Evolutionary conservation across 2,888 invertebrate genomes (phyloP).

Genomic region (Matsumyia berberina): DNA sequence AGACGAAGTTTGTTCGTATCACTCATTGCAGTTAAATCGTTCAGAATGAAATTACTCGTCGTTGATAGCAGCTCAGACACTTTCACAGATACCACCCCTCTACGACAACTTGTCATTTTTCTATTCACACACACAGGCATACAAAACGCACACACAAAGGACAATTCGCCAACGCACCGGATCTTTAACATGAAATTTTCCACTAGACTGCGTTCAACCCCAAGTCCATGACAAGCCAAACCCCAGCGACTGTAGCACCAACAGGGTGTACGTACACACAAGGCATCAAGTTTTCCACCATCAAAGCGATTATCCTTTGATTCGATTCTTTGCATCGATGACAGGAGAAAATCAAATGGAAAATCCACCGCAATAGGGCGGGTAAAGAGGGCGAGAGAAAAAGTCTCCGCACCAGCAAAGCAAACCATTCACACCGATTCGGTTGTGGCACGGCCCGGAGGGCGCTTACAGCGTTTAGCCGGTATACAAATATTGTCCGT

Average conservation of each 20-base stretch:
- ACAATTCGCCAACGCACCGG: conserved; percentile 53
- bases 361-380: conserved; percentile 45
- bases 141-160: too few species aligned
- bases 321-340: conserved; percentile 52
- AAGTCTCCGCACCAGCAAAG: neutral
- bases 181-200: conserved; percentile 65
- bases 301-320: conserved; percentile 70
- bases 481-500: conserved; percentile 53
- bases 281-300: conserved; percentile 25
- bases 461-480: conserved; percentile 3
- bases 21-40: conserved; percentile 64
- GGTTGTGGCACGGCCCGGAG: neutral
- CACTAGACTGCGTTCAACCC: conserved; percentile 52
- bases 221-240: conserved; percentile 3
- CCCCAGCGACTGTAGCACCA: neutral
- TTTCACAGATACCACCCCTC: conserved; percentile 15
- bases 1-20: conserved; percentile 57
- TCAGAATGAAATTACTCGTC: conserved; percentile 60
- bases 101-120: conserved; percentile 31
- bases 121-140: neutral
- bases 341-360: conserved; percentile 65
- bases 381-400: conserved; percentile 1
- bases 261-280: conserved; percentile 13
- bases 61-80: conserved; percentile 53
- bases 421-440: neutral